Base-by-base conservation (phyloP, 2,113 vertebrate genomes). In the Aphelocoma coerulescens region DNA sequence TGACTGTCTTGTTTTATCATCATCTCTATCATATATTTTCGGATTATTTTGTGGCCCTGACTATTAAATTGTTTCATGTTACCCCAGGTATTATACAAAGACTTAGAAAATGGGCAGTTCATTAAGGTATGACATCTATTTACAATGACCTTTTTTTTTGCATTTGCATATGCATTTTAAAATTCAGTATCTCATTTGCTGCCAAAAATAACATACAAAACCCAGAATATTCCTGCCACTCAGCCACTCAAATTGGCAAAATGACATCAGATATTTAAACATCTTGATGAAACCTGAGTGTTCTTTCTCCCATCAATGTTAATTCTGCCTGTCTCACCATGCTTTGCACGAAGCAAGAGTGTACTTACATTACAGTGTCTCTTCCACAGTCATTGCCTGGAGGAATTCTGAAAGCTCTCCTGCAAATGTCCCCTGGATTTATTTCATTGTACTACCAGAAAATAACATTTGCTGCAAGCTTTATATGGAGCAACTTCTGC, bases 351-450 rank as follows among this genome's bases (percentile, higher is more conserved):
- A 91, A 92, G 83, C 79, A 81, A n/a, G 62, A 67, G 57, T 30
- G 19, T 55, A 48, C 72, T 91, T 78, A 22, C 10, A 51, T 85
- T 89, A 66, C 71, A 96, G 76, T 33, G 41, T 57, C 82, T 74
- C 75, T 90, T 90, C 73, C 90, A 84, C 57, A 85, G 49, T 46
- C 74, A 75, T 87, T 65, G 91, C 95, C 92, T 88, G 93, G 80
- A 96, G 93, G 85, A 94, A 93, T 93, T 88, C 79, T 86, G 61
- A 86, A 96, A 92, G 71, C 48, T 88, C 66, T 93, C 72, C 88
- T 92, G 88, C 65, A 88, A 92, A 92, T 16, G 23, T 87, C 80
- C 91, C 65, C 83, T 84, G 92, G 68, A 94, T 89, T 95, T 95
- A 91, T 94, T 92, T 93, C 90, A 78, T 77, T 78, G 49, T 91